Percentiles rank a stretch among this genome's conserved stretches.
These are phyloP conservation scores for Macrostomum lignano DNA, from an alignment of 1,140 invertebrate species.

Conservation along the genomic window DNA sequence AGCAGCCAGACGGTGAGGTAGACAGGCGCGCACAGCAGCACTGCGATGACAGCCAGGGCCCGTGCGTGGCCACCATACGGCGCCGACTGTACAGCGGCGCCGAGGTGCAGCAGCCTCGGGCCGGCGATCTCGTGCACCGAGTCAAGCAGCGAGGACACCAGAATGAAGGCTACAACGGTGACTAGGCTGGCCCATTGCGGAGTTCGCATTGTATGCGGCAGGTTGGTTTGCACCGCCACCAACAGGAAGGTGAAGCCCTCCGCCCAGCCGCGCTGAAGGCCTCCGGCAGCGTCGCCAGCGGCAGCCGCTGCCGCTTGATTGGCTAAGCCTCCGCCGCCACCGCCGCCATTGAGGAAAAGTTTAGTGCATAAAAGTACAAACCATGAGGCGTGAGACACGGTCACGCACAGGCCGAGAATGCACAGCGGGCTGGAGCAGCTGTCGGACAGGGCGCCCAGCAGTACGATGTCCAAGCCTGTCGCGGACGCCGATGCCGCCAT, in stretches of 20 bases:
- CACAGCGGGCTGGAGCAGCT: too few relatives aligned
- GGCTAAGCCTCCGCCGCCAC: too few relatives aligned
- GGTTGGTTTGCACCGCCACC: slow-evolving; percentile 32
- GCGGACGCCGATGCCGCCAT: too few relatives aligned
- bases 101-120: slow-evolving; percentile 31
- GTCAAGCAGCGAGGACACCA: slow-evolving; percentile 31
- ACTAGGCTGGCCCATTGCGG: slow-evolving; percentile 32
- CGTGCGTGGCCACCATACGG: slow-evolving; percentile 32
- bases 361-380: too few relatives aligned
- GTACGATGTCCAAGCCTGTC: too few relatives aligned
- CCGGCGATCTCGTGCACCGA: slow-evolving; percentile 34
- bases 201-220: slow-evolving; percentile 31
- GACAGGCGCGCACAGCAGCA: slow-evolving; percentile 48
- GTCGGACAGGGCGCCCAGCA: too few relatives aligned
- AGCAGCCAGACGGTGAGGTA: slow-evolving; percentile 53
- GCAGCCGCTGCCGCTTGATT: too few relatives aligned
- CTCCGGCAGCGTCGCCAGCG: too few relatives aligned
- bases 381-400: too few relatives aligned
- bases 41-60: slow-evolving; percentile 33
- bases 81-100: slow-evolving; percentile 39
- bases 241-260: slow-evolving; percentile 34
- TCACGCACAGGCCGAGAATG: too few relatives aligned
- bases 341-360: too few relatives aligned
- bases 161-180: slow-evolving; percentile 33
- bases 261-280: slow-evolving; percentile 32